Base-by-base conservation (phyloP, 2,888 invertebrate genomes). In the Orthosia incerta region DNA sequence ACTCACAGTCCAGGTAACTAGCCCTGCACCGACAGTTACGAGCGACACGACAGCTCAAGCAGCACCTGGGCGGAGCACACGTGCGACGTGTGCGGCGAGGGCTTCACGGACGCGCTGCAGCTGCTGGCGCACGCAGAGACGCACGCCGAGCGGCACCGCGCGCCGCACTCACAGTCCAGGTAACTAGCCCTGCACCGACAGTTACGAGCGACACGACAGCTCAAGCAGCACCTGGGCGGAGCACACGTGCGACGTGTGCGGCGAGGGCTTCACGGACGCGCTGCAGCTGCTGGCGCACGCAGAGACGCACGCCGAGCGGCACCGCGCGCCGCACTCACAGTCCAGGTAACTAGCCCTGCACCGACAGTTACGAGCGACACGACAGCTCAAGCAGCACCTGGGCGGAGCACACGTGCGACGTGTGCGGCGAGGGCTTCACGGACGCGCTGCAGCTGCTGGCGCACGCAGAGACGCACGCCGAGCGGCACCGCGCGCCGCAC, bases 11-110 rank as follows among this genome's bases (percentile, higher is more conserved):
- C 78, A 67, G 74, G 75, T 60, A 60, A n/a, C n/a, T 39, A 45
- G 39, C 39, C 39, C 31, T 31, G 31, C 31, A 31, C 7, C 31
- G 31, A 31, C 31, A 31, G 31, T 5, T 15, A 13, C 20, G 11
- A 50, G 50, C 50, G 50, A 18, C 50, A 50, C 50, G 16, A 16
- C 50, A 50, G 94, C 81, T 87, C 88, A 23, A 91, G 92, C 83
- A 91, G 93, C 83, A 92, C 96, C 81, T 96, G 96, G 91, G 94
- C 94, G 74, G 97, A 97, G 74, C 98, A 98, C 91, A 97, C 97
- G 81, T 98, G 98, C 91, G 98, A 97, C 90, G 98, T 98, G 53
- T 98, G 98, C 91, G 98, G 98, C 62, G 98, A 98, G 93, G 97
- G 97, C 78, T 98, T 98, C 91, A 97, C 97, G 57, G 98, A 98